Evolutionary conservation across 2,113 vertebrate species (phyloP), one percentile per base, ranked within the genome.

Genomic region (Cacatua alba): DNA sequence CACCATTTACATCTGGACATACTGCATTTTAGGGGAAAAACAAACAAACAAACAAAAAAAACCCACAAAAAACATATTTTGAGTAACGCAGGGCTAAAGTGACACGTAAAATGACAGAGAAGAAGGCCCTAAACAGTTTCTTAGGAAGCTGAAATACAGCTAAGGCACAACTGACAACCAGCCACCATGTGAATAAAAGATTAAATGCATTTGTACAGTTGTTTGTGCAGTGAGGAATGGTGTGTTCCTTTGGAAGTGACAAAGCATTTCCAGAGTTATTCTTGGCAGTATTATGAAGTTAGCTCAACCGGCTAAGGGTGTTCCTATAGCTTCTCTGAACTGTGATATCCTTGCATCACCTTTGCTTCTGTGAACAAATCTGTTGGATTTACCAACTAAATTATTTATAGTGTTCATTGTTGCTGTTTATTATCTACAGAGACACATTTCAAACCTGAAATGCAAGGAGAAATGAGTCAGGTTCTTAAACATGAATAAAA

Each of bases 371-470:
- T 62, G 59, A 88, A 65, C 59, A 95, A 92, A 90, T 77, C 67
- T 63, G 9, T 49, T 37, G 68, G 76, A 94, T 70, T 67, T 75
- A 53, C 37, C 65, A 78, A 7, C 25, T 92, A 89, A 78, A 75
- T 59, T 59, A 91, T 92, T 92, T 89, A 64, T 24, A 15, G 13
- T 0, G 3, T 39, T 84, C 65, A 64, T 89, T 92, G 65, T 92
- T 90, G 11, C 21, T 88, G 63, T 82, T 96, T 88, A 81, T 74
- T 92, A 93, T 92, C 75, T 83, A 19, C 79, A 88, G 80, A 23
- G 55, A 62, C 75, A 92, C 48, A 60, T 77, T 88, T 93, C 63
- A 81, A 82, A 86, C 35, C 59, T 74, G 79, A 88, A 95, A 90
- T 37, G 31, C 71, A 93, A 85, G 79, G 49, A 85, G 82, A 85